These are phyloP conservation scores for Malthinus seriepunctatus DNA, from an alignment of 2,888 invertebrate species.

Conservation along the genomic window DNA sequence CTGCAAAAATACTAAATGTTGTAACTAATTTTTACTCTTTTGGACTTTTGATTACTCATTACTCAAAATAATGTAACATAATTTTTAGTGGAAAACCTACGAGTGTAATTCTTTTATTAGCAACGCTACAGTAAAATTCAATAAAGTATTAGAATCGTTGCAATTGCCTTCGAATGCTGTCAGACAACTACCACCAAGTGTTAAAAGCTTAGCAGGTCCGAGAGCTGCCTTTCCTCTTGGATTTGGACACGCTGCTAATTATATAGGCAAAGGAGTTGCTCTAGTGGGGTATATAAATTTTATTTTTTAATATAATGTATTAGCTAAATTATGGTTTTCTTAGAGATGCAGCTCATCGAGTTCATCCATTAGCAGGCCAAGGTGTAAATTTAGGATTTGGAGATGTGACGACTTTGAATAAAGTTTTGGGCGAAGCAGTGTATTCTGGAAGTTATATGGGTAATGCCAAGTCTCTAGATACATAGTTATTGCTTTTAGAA, in stretches of 20 bases:
- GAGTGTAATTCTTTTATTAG: conserved; percentile 60
- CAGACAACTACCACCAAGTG: conserved; percentile 66
- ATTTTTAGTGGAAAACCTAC: conserved; percentile 63
- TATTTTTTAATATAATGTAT: too few relatives aligned
- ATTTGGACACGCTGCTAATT: conserved; percentile 86
- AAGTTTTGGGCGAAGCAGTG: conserved; percentile 69
- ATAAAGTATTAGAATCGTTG: conserved; percentile 52
- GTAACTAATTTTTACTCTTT: too few relatives aligned
- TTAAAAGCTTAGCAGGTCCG: conserved; percentile 63
- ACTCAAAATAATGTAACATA: too few relatives aligned
- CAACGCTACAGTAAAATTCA: conserved; percentile 60
- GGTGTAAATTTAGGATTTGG: conserved; percentile 98
- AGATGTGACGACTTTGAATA: conserved; percentile 78
- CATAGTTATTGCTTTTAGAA: too few relatives aligned
- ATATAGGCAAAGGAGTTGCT: conserved; percentile 79
- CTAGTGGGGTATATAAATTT: conserved; percentile 75
- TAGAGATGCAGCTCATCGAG: conserved; percentile 85
- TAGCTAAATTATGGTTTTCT: conserved; percentile 22
- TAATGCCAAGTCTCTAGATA: conserved; percentile 51
- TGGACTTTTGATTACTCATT: too few relatives aligned
- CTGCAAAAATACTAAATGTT: too few relatives aligned
- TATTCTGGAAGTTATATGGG: conserved; percentile 76
- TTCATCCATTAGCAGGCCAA: conserved; percentile 97
- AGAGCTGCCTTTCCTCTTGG: conserved; percentile 91
- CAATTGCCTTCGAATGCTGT: conserved; percentile 50